phyloP scores from a whole-genome alignment of 2,797 vertebrate species.

The Rhinogobio ventralis region DNA sequence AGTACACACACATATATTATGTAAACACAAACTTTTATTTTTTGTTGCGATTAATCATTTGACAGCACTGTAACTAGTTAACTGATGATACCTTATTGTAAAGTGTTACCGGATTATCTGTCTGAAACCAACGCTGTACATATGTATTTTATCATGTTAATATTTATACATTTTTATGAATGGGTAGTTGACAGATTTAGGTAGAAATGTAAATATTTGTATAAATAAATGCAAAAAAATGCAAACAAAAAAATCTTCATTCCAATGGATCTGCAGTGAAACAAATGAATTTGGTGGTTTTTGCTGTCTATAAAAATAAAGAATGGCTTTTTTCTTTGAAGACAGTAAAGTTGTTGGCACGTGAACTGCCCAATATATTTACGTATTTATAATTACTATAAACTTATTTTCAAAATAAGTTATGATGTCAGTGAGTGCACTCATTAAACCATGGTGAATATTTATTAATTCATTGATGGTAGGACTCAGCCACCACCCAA shows the following conservation, averaged over 20 bases:
- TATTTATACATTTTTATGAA: neutral
- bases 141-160: neutral
- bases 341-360: neutral
- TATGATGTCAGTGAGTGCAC: neutral
- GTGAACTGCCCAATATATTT: neutral
- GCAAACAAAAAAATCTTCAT: no score
- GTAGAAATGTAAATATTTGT: neutral
- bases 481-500: slow-evolving; percentile 89
- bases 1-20: no score
- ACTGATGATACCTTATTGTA: neutral
- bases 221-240: neutral
- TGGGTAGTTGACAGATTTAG: neutral
- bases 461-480: slow-evolving; percentile 8
- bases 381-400: neutral
- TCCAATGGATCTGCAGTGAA: neutral
- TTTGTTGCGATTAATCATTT: no score
- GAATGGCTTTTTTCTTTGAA: neutral
- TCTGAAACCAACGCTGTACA: neutral
- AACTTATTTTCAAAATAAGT: neutral
- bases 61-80: no score
- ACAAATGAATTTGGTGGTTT: neutral
- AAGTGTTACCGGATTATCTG: neutral
- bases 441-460: neutral
- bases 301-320: neutral
- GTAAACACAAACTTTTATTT: no score